Conservation (phyloP, 2,797 vertebrate species). For the Sebastes steindachneri region DNA sequence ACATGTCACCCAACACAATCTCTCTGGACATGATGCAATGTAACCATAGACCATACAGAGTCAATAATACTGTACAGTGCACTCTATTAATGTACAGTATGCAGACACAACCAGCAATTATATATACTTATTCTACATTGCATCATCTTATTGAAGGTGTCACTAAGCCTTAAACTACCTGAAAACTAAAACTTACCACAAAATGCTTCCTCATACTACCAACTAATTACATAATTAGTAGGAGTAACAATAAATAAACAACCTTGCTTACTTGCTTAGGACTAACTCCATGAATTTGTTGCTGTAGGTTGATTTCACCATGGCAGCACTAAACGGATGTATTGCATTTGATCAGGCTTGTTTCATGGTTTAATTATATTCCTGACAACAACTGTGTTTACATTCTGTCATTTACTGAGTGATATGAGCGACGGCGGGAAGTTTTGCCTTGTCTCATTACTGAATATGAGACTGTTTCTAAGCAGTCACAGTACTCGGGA, state of each 20-base stretch:
- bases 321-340: background rate
- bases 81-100: background rate
- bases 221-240: background rate
- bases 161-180: background rate
- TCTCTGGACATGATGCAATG: conserved; percentile 1
- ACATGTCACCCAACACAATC: conserved; percentile 10
- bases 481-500: background rate
- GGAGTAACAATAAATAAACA: background rate
- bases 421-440: background rate
- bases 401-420: conserved; percentile 2
- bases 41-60: background rate
- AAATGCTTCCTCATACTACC: background rate
- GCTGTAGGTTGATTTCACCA: background rate
- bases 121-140: background rate
- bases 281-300: background rate
- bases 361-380: background rate
- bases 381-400: background rate
- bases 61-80: background rate
- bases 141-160: background rate
- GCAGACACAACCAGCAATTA: background rate
- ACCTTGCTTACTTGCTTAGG: background rate
- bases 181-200: background rate
- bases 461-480: background rate
- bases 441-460: background rate
- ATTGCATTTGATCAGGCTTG: background rate